phyloP scores from a whole-genome alignment of 2,888 invertebrate species.

The Augiades crinisus region DNA sequence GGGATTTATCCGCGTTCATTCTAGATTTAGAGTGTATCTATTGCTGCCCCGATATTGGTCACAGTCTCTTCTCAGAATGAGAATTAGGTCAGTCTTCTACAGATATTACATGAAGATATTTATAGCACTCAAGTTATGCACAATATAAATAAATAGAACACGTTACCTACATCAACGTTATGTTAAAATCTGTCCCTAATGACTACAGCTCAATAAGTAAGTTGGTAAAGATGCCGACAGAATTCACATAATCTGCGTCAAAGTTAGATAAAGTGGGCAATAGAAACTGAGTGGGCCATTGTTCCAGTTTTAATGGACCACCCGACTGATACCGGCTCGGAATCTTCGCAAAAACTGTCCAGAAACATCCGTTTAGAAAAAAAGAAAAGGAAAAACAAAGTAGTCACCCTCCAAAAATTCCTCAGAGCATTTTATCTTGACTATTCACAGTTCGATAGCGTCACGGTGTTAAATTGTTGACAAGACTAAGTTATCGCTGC shows the following conservation, averaged over 20 bases:
- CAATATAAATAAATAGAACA: neutral
- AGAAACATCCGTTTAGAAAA: constrained; percentile 59
- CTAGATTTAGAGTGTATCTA: too few species aligned
- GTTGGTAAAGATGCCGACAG: constrained; percentile 53
- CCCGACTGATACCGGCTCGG: constrained; percentile 60
- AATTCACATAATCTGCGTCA: constrained; percentile 73
- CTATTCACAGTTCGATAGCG: constrained; percentile 74
- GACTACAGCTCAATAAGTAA: constrained; percentile 41
- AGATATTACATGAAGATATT: too few species aligned
- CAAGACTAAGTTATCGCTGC: constrained; percentile 62
- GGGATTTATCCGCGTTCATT: too few species aligned
- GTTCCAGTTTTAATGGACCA: constrained; percentile 76
- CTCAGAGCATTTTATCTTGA: constrained; percentile 73
- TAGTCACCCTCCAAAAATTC: constrained; percentile 70
- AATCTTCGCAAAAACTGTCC: constrained; percentile 64
- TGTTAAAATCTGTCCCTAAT: constrained; percentile 36
- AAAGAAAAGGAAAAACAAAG: constrained; percentile 56
- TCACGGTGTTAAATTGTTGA: constrained; percentile 64
- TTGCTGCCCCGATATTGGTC: too few species aligned
- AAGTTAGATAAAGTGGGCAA: constrained; percentile 73
- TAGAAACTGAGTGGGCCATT: constrained; percentile 71
- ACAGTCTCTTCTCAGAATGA: too few species aligned
- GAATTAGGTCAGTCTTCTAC: too few species aligned
- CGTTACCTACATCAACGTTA: constrained; percentile 5
- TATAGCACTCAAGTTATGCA: too few species aligned